These are phyloP conservation scores for Pelosia muscerda DNA, from an alignment of 2,888 invertebrate species.

Conservation along the genomic window DNA sequence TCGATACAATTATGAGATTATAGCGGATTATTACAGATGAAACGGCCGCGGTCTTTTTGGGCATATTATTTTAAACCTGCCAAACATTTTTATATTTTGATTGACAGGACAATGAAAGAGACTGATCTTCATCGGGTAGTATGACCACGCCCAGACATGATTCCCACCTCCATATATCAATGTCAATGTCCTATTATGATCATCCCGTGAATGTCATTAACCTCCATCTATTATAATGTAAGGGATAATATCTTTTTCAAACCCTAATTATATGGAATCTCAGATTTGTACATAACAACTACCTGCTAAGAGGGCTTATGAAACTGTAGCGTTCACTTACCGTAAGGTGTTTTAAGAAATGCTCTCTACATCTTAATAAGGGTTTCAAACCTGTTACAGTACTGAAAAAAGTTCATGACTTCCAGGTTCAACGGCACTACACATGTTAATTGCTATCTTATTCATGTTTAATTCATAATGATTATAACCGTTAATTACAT, in stretches of 20 bases:
- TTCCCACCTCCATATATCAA: constrained; percentile 48
- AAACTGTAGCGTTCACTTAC: neutral
- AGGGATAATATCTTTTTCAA: constrained; percentile 12
- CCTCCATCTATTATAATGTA: constrained; percentile 40
- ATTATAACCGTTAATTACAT: neutral
- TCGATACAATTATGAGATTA: constrained; percentile 32
- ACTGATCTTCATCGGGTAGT: constrained; percentile 52
- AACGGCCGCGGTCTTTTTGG: constrained; percentile 15
- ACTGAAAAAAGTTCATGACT: neutral
- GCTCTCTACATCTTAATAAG: neutral
- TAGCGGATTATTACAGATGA: constrained; percentile 15
- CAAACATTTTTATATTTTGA: constrained; percentile 55
- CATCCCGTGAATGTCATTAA: constrained; percentile 45
- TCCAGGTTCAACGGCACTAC: neutral
- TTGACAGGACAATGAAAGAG: constrained; percentile 71
- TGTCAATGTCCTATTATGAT: constrained; percentile 66
- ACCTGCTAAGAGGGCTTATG: neutral
- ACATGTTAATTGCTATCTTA: neutral
- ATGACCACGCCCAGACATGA: constrained; percentile 57
- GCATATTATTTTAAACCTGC: constrained; percentile 32
- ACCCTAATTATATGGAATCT: neutral
- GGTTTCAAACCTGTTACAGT: neutral
- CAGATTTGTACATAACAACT: neutral
- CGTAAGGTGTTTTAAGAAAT: neutral
- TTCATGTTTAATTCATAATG: neutral